A percentile compares a stretch with the other conserved stretches of the same genome.
These are phyloP conservation scores for Podarcis cretensis DNA, from an alignment of 2,113 vertebrate genomes.

Conservation along the genomic window DNA sequence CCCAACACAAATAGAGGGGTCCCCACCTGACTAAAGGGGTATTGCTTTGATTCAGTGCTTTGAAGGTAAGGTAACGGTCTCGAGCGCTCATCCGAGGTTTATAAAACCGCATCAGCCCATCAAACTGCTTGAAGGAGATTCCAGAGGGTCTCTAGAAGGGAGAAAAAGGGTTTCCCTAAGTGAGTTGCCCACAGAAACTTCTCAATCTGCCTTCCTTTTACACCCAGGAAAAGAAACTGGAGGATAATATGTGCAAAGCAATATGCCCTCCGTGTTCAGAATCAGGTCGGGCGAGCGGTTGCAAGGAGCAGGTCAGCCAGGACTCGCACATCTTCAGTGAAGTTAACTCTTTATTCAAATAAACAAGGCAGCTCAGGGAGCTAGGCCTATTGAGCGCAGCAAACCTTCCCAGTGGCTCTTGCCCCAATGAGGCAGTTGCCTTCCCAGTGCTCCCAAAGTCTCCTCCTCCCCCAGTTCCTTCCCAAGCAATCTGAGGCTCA, in stretches of 20 bases:
- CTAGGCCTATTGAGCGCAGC: too few relatives aligned
- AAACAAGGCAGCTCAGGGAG: too few relatives aligned
- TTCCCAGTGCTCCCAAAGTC: too few relatives aligned
- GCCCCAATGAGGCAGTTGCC: too few relatives aligned
- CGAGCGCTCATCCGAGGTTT: conserved; percentile 89
- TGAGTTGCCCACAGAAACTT: conserved; percentile 21
- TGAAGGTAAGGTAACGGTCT: conserved; percentile 94
- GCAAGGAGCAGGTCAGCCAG: too few relatives aligned
- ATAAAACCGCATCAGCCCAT: conserved; percentile 95
- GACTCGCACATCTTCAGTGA: too few relatives aligned
- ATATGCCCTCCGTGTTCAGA: not conserved
- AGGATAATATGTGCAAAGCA: not conserved
- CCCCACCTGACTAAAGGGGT: conserved; percentile 86
- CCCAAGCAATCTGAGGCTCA: too few relatives aligned
- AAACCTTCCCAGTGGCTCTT: too few relatives aligned
- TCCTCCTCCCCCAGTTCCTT: too few relatives aligned
- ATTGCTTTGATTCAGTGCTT: conserved; percentile 89
- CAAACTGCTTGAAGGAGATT: conserved; percentile 93
- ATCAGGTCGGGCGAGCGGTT: too few relatives aligned
- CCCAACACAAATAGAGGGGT: not conserved
- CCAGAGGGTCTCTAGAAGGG: conserved; percentile 84
- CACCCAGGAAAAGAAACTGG: not conserved
- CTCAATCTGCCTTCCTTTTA: conserved; percentile 25
- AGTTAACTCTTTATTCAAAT: too few relatives aligned
- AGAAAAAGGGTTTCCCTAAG: conserved; percentile 7